A percentile compares a stretch with the other conserved stretches of the same genome.
These are phyloP conservation scores for Callopanchax toddi DNA, from an alignment of 2,113 vertebrate species.

Conservation along the genomic window DNA sequence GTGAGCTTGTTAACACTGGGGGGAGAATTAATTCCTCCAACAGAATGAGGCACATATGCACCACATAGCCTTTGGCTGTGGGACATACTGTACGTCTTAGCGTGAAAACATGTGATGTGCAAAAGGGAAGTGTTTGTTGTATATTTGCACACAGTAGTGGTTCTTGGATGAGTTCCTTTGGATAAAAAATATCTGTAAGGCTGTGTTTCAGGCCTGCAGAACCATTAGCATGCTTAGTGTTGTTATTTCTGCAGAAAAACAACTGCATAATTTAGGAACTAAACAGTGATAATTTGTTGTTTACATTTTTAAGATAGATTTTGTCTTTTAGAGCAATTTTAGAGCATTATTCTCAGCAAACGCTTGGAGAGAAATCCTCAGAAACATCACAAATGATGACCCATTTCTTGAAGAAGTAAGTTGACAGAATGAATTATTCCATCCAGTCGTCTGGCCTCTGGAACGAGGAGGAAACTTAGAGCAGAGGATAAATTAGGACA, in stretches of 20 bases:
- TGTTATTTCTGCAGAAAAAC: not conserved
- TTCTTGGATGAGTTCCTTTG: slow-evolving; percentile 13
- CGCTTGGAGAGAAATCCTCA: slow-evolving; percentile 40
- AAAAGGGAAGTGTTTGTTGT: slow-evolving; percentile 8
- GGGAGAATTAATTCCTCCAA: slow-evolving; percentile 50
- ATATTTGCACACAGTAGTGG: not conserved
- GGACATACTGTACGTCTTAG: slow-evolving; percentile 40
- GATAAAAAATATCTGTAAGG: slow-evolving; percentile 3
- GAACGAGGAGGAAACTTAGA: slow-evolving; percentile 57
- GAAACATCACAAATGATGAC: slow-evolving; percentile 75
- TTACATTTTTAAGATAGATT: slow-evolving; percentile 35
- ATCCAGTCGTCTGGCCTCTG: slow-evolving; percentile 58
- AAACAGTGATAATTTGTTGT: slow-evolving; percentile 34
- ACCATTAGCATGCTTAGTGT: not conserved
- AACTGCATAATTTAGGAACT: slow-evolving; percentile 12
- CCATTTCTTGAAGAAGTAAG: slow-evolving; percentile 69
- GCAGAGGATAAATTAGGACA: slow-evolving; percentile 66
- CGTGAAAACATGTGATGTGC: slow-evolving; percentile 32
- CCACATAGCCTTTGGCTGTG: slow-evolving; percentile 62
- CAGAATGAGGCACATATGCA: slow-evolving; percentile 64
- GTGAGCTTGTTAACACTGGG: slow-evolving; percentile 71
- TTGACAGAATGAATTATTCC: slow-evolving; percentile 74
- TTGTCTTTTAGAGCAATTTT: slow-evolving; percentile 42
- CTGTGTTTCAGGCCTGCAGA: not conserved
- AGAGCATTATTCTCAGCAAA: slow-evolving; percentile 24